phyloP scores from a whole-genome alignment of 2,888 invertebrate genomes.

The Nomada fabriciana region DNA sequence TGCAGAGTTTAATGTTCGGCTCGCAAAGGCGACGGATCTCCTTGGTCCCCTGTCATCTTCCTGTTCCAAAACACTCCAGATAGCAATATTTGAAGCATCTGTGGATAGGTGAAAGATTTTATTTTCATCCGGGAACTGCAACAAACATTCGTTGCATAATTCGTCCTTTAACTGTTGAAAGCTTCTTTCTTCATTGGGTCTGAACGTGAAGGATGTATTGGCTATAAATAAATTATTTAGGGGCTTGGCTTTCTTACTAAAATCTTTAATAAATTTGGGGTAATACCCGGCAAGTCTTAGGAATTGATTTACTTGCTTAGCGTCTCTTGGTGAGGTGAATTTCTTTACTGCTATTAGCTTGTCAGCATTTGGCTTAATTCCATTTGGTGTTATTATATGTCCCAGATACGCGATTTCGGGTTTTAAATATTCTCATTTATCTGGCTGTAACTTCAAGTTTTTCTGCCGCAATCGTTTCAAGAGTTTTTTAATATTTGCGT shows the following conservation, averaged over 20 bases:
- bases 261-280: slow-evolving; percentile 22
- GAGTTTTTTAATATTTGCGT: background rate
- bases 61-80: no score
- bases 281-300: slow-evolving; percentile 39
- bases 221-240: background rate
- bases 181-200: background rate
- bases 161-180: background rate
- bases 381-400: slow-evolving; percentile 17
- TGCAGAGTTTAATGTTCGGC: no score
- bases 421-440: background rate
- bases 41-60: no score
- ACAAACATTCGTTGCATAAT: no score
- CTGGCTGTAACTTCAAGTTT: background rate
- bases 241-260: slow-evolving; percentile 12
- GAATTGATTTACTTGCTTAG: slow-evolving; percentile 35
- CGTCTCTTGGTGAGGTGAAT: slow-evolving; percentile 7
- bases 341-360: slow-evolving; percentile 5
- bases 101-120: no score
- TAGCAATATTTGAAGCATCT: no score
- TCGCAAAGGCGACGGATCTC: no score
- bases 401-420: slow-evolving; percentile 31
- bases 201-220: background rate
- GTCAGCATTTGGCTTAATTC: slow-evolving; percentile 5
- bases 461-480: background rate
- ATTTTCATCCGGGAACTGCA: no score